Conservation (phyloP, 2,888 invertebrate species). For the Suillia variegata region DNA sequence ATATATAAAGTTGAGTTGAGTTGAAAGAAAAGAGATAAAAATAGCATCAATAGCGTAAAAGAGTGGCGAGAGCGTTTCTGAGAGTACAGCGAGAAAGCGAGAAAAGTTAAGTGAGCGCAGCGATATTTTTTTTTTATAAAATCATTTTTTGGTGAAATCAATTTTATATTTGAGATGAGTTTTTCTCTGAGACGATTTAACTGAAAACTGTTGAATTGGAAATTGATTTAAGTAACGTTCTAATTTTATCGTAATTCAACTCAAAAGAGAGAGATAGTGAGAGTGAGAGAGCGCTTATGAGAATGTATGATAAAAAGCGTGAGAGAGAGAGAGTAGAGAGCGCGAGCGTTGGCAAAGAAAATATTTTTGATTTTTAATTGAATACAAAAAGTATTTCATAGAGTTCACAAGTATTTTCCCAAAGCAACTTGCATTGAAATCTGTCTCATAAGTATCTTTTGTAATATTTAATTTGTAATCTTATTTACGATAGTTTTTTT, state of each 20-base stretch:
- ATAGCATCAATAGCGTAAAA: background rate
- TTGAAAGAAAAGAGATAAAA: background rate
- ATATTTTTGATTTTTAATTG: background rate
- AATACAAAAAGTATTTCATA: no score
- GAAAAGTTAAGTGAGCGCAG: conserved; percentile 13
- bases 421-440: conserved; percentile 58
- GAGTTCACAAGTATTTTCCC: conserved; percentile 56
- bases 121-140: conserved; percentile 13
- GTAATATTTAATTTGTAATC: conserved; percentile 38
- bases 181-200: no score
- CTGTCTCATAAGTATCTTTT: conserved; percentile 60
- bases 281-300: background rate
- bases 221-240: no score
- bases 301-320: background rate
- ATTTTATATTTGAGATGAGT: no score
- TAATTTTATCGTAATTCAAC: no score
- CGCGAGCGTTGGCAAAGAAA: no score
- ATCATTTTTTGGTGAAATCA: conserved; percentile 10
- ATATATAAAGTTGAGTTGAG: no score
- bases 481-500: no score
- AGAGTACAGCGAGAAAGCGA: background rate
- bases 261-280: conserved; percentile 13
- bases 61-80: background rate
- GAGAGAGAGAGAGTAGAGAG: no score
- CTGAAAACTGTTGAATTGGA: no score